Evolutionary conservation across 2,888 invertebrate genomes (phyloP).

Genomic region (Plutella xylostella): DNA sequence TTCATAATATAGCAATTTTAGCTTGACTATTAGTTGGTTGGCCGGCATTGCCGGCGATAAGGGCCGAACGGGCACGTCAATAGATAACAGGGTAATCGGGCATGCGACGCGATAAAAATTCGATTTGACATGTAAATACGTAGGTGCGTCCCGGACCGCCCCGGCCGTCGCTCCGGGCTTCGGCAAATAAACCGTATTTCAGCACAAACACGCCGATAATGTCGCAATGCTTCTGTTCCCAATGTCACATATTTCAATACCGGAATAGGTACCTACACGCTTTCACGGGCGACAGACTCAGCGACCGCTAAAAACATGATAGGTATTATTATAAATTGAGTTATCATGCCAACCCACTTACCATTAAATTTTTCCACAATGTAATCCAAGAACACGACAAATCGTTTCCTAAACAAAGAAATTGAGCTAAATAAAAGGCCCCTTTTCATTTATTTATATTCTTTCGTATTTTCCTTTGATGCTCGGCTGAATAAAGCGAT

Average conservation of each 20-base stretch:
- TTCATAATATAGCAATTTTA: too few relatives aligned
- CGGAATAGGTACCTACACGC: too few relatives aligned
- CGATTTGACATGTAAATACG: conserved; percentile 41
- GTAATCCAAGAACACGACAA: conserved; percentile 21
- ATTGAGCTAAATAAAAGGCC: conserved; percentile 44
- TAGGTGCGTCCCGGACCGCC: too few relatives aligned
- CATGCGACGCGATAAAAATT: conserved; percentile 51
- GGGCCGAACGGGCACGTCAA: conserved; percentile 28
- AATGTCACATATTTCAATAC: too few relatives aligned
- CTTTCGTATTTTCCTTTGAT: conserved; percentile 56
- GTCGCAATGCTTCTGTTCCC: too few relatives aligned
- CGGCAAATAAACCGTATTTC: too few relatives aligned
- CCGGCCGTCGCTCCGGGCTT: too few relatives aligned
- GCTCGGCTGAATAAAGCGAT: conserved; percentile 62
- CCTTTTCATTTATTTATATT: conserved; percentile 49
- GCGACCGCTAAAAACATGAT: too few relatives aligned
- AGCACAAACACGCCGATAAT: too few relatives aligned
- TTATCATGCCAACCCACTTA: neutral
- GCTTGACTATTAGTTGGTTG: neutral
- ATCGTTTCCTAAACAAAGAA: conserved; percentile 38
- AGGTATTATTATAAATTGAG: too few relatives aligned
- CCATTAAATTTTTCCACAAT: neutral
- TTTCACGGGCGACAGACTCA: too few relatives aligned
- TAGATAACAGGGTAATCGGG: conserved; percentile 51
- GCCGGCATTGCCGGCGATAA: conserved; percentile 2